Percentiles rank a stretch among this genome's conserved stretches.
Evolutionary conservation across 2,113 vertebrate genomes (phyloP).

Genomic region (Strix uralensis): DNA sequence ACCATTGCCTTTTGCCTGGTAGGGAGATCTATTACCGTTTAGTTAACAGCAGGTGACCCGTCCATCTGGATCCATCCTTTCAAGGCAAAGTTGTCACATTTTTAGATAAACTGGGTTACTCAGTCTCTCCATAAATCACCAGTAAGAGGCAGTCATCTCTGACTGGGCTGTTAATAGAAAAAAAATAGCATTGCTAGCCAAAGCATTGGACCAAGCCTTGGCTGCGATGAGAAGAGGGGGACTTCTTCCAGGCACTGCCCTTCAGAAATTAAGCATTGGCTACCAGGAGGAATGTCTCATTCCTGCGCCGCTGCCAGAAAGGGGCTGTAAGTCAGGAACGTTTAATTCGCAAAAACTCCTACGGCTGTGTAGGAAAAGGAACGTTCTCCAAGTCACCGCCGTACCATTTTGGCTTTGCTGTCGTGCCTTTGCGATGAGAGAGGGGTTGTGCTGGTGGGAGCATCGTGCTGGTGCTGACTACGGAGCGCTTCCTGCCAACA

Average conservation of each 20-base stretch:
- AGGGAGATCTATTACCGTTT: not conserved
- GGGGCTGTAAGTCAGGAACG: constrained; percentile 12
- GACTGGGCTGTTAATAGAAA: not conserved
- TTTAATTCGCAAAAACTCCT: constrained; percentile 13
- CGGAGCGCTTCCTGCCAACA: not conserved
- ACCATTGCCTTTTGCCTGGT: not conserved
- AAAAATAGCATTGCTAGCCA: not conserved
- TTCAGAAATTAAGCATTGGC: not conserved
- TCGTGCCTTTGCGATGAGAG: not conserved
- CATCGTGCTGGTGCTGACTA: not conserved
- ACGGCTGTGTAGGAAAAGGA: constrained; percentile 40
- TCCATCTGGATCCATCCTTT: constrained; percentile 9
- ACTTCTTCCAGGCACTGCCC: constrained; percentile 1
- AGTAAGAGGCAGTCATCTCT: constrained; percentile 4
- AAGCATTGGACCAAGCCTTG: not conserved
- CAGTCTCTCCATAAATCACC: not conserved
- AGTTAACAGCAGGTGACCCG: constrained; percentile 7
- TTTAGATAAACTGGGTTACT: not conserved
- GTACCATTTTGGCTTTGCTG: not conserved
- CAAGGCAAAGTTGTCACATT: not conserved
- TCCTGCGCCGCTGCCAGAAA: constrained; percentile 8
- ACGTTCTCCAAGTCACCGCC: constrained; percentile 14
- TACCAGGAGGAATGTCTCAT: constrained; percentile 44
- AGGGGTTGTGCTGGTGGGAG: not conserved
- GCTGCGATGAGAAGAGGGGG: not conserved